Percentiles rank a stretch among this genome's conserved stretches.
These are phyloP conservation scores for Hydrophis major DNA, from an alignment of 2,797 vertebrate species.

Conservation along the genomic window DNA sequence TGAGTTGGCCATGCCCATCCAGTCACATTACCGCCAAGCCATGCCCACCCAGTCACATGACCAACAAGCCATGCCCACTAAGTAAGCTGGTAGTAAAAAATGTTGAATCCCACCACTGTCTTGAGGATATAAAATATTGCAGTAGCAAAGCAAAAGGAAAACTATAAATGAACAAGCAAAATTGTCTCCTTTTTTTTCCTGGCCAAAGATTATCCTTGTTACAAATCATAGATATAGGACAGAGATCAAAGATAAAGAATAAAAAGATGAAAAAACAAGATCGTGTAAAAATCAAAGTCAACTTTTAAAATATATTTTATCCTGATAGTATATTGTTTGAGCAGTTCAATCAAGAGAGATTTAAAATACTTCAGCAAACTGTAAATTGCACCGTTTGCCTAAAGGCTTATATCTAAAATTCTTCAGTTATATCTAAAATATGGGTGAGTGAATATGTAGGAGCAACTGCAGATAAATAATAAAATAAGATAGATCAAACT, in stretches of 20 bases:
- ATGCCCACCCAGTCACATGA: too few species aligned
- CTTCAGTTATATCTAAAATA: not conserved
- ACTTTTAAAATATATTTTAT: not conserved
- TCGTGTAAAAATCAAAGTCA: not conserved
- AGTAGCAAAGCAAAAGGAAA: not conserved
- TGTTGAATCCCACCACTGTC: too few species aligned
- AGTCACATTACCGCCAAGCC: too few species aligned
- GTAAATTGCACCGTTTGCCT: not conserved
- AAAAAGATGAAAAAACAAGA: not conserved
- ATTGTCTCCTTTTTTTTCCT: not conserved
- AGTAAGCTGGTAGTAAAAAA: too few species aligned
- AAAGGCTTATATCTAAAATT: not conserved
- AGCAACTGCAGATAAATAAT: not conserved
- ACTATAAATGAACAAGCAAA: not conserved
- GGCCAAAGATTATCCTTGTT: not conserved
- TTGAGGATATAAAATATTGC: not conserved
- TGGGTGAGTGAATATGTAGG: not conserved
- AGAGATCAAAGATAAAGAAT: not conserved
- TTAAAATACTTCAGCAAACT: not conserved
- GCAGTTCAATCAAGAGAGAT: not conserved
- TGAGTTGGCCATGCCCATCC: too few species aligned
- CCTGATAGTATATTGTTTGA: not conserved
- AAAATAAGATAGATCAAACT: not conserved
- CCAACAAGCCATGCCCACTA: too few species aligned
- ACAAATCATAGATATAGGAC: not conserved